Conservation (phyloP, 2,113 vertebrate genomes). For the Mixornis gularis region DNA sequence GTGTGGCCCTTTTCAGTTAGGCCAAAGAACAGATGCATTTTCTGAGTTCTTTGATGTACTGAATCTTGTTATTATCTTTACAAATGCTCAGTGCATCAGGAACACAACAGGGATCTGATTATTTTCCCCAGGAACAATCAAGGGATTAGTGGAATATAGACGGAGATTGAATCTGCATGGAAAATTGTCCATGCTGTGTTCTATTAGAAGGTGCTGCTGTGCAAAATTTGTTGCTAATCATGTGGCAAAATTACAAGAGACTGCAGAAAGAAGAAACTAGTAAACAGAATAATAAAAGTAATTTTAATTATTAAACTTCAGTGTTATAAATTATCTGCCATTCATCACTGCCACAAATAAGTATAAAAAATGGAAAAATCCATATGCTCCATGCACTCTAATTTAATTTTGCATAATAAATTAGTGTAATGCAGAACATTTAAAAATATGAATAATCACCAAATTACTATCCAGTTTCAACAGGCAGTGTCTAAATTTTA, state of each 20-base stretch:
- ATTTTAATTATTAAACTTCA: conserved; percentile 72
- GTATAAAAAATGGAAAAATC: conserved; percentile 25
- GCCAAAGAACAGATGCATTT: conserved; percentile 63
- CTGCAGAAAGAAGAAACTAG: conserved; percentile 56
- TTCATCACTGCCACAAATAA: conserved; percentile 60
- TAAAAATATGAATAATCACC: conserved; percentile 54
- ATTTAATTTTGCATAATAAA: conserved; percentile 60
- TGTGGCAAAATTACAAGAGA: conserved; percentile 64
- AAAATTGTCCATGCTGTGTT: conserved; percentile 80
- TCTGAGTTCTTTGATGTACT: conserved; percentile 52
- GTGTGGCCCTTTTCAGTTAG: conserved; percentile 36
- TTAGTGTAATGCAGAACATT: conserved; percentile 31
- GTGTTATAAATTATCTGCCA: conserved; percentile 60
- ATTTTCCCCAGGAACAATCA: conserved; percentile 75
- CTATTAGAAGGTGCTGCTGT: conserved; percentile 80
- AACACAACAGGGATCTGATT: conserved; percentile 62
- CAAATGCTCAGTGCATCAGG: conserved; percentile 61
- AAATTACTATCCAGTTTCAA: conserved; percentile 40
- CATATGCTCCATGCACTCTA: conserved; percentile 3
- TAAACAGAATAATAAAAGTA: conserved; percentile 72
- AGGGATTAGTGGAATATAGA: conserved; percentile 81
- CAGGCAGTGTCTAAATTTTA: conserved; percentile 34
- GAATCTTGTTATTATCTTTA: conserved; percentile 68
- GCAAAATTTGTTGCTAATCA: conserved; percentile 73
- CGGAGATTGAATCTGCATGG: conserved; percentile 72